Percentiles rank a stretch among this genome's conserved stretches.
These are phyloP conservation scores for Pachyrhynchus sulphureomaculatus DNA, from an alignment of 1,140 invertebrate species.

Conservation along the genomic window DNA sequence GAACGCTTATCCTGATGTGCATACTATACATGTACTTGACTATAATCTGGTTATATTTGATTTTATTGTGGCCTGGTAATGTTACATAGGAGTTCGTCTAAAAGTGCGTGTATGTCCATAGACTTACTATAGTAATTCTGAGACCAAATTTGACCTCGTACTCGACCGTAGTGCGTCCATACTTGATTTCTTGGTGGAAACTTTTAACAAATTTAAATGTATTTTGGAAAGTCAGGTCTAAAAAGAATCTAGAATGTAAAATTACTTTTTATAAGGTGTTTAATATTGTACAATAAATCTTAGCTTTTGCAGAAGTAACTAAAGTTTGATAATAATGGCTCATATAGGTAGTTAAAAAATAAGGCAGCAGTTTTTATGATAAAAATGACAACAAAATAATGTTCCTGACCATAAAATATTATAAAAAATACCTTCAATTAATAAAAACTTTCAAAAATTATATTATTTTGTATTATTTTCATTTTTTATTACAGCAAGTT, in stretches of 20 bases:
- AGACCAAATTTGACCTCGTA: too few relatives aligned
- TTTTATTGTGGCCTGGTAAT: too few relatives aligned
- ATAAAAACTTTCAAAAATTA: conserved; percentile 26
- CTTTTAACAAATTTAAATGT: too few relatives aligned
- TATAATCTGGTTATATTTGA: too few relatives aligned
- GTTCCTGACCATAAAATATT: conserved; percentile 25
- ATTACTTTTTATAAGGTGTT: conserved; percentile 33
- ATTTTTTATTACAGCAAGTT: neutral
- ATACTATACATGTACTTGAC: too few relatives aligned
- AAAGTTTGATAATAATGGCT: conserved; percentile 26
- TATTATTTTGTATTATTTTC: neutral
- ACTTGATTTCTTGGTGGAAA: too few relatives aligned
- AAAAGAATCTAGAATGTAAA: conserved; percentile 6
- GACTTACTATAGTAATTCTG: too few relatives aligned
- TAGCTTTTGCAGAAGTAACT: conserved; percentile 31
- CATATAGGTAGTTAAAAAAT: conserved; percentile 21
- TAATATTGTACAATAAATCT: conserved; percentile 27
- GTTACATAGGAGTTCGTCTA: too few relatives aligned
- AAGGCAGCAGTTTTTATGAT: conserved; percentile 27
- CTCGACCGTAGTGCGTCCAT: neutral
- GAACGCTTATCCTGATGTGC: too few relatives aligned
- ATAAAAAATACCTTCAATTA: conserved; percentile 22
- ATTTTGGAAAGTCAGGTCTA: neutral
- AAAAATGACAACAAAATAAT: conserved; percentile 24
- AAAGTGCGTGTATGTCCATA: too few relatives aligned